phyloP scores from a whole-genome alignment of 2,113 vertebrate species.

The Prionailurus bengalensis region DNA sequence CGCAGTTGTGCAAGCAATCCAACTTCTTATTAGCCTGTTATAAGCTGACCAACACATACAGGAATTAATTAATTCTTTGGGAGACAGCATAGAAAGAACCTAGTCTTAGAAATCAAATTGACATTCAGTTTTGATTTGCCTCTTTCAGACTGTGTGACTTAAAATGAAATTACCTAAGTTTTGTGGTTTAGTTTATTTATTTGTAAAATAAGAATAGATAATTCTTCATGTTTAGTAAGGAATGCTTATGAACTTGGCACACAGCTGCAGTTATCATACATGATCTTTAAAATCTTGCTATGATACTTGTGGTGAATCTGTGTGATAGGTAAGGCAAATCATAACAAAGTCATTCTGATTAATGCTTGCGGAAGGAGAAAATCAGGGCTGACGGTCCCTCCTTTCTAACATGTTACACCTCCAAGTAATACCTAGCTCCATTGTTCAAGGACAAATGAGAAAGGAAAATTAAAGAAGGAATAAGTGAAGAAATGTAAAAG shows the following conservation, averaged over 20 bases:
- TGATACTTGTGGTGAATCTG: neutral
- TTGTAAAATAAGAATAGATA: conserved; percentile 45
- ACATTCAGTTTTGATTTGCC: conserved; percentile 53
- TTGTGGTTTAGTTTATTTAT: conserved; percentile 43
- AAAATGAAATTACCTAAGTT: conserved; percentile 36
- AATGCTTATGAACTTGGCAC: conserved; percentile 3
- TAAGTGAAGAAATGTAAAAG: neutral
- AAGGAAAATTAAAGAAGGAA: neutral
- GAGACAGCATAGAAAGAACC: neutral
- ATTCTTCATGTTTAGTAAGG: conserved; percentile 2
- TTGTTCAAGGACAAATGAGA: neutral
- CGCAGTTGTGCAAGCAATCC: neutral
- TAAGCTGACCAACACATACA: neutral
- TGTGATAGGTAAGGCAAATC: neutral
- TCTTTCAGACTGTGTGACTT: conserved; percentile 14
- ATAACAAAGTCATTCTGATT: neutral
- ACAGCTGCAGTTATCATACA: neutral
- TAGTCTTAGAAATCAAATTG: conserved; percentile 25
- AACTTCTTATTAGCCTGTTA: conserved; percentile 62
- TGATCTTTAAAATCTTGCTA: neutral
- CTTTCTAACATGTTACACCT: neutral
- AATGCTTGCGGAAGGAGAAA: neutral
- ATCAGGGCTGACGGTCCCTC: neutral
- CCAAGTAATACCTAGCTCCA: neutral
- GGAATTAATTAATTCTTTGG: conserved; percentile 55